These are phyloP conservation scores for Leptopilina clavipes DNA, from an alignment of 1,140 invertebrate species.

Conservation along the genomic window DNA sequence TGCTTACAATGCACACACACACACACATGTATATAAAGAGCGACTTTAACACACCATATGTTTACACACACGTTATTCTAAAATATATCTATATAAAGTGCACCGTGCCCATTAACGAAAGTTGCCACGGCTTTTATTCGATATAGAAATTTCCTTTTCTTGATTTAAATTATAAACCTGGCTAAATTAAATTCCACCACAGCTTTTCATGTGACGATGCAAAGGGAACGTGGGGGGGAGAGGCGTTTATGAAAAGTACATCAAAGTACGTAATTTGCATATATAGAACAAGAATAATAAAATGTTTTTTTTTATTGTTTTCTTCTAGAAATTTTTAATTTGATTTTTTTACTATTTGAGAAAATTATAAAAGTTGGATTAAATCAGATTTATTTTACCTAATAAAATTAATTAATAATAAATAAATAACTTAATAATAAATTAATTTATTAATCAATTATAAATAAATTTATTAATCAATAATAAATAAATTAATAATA, in stretches of 20 bases:
- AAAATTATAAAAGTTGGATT: too few species aligned
- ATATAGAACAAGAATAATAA: background rate
- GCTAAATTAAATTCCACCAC: slow-evolving; percentile 7
- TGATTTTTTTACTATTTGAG: background rate
- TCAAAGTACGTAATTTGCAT: background rate
- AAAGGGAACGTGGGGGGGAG: background rate
- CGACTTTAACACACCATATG: background rate
- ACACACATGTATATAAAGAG: background rate
- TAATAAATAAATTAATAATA: too few species aligned
- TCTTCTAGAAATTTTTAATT: background rate
- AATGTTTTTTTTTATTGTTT: too few species aligned
- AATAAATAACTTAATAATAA: too few species aligned
- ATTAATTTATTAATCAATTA: too few species aligned
- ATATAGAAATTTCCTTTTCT: slow-evolving; percentile 20
- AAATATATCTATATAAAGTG: slow-evolving; percentile 2
- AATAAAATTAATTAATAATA: too few species aligned
- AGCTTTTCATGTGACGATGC: too few species aligned
- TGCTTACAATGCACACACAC: background rate
- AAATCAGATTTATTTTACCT: too few species aligned
- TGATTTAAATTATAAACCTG: background rate
- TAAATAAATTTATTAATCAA: too few species aligned
- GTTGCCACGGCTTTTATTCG: slow-evolving; percentile 15
- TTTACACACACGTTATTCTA: slow-evolving; percentile 25
- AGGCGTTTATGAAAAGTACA: background rate
- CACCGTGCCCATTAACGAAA: slow-evolving; percentile 29